phyloP scores from a whole-genome alignment of 2,888 invertebrate species.

The Crossocerus cetratus region DNA sequence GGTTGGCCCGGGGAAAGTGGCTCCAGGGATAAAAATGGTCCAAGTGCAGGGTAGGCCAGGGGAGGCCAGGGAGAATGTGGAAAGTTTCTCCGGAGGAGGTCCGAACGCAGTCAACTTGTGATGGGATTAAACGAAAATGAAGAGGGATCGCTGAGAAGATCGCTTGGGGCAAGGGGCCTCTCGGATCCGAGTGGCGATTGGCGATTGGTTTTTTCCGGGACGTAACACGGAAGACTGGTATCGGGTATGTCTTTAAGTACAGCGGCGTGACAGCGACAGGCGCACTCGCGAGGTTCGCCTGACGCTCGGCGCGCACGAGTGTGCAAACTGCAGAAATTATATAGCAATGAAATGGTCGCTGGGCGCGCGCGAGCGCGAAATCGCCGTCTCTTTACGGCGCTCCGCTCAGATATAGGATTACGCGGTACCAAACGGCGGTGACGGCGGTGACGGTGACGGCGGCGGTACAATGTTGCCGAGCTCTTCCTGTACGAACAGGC shows the following conservation, averaged over 20 bases:
- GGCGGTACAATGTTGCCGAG: slow-evolving; percentile 23
- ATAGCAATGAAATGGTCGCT: slow-evolving; percentile 26
- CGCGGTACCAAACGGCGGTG: slow-evolving; percentile 17
- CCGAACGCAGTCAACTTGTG: no score
- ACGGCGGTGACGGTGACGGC: no score
- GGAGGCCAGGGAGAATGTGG: no score
- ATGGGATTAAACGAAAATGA: no score
- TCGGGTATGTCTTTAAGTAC: not conserved
- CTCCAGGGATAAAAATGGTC: no score
- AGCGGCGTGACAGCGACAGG: no score
- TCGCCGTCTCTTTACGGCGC: slow-evolving; percentile 25
- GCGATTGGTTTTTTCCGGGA: not conserved
- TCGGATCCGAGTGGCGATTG: not conserved
- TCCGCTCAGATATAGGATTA: slow-evolving; percentile 33
- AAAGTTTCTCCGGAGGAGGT: no score
- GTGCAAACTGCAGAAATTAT: slow-evolving; percentile 3
- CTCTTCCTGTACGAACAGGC: slow-evolving; percentile 1
- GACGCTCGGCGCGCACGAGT: not conserved
- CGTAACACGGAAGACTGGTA: slow-evolving; percentile 1
- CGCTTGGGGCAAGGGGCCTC: no score
- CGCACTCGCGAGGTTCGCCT: not conserved
- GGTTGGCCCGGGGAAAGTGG: no score
- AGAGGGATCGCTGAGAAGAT: no score
- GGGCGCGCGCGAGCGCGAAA: no score
- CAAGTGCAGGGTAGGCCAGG: no score